Percentiles rank a stretch among this genome's conserved stretches.
Evolutionary conservation across 1,140 invertebrate genomes (phyloP).

Genomic region (Drosophila arizonae): DNA sequence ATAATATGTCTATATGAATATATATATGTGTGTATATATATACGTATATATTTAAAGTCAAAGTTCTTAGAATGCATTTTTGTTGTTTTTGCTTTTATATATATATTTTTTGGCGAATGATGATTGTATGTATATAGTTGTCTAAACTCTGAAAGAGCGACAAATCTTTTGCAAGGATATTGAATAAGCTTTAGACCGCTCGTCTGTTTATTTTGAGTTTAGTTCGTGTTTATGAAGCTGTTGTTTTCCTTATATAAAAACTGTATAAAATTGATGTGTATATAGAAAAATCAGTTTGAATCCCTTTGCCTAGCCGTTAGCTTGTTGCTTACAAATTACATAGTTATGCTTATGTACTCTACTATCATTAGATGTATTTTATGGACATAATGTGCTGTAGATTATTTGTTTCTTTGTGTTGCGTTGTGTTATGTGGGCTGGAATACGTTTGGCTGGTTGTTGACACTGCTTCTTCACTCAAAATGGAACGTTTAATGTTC

Average conservation of each 20-base stretch:
- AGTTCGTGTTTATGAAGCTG: constrained; percentile 1
- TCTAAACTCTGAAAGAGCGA: constrained; percentile 5
- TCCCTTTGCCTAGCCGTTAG: constrained; percentile 52
- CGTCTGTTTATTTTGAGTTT: neutral
- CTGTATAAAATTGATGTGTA: constrained; percentile 40
- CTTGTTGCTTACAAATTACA: constrained; percentile 52
- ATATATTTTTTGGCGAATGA: constrained; percentile 20
- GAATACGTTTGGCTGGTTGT: constrained; percentile 68
- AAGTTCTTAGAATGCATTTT: constrained; percentile 54
- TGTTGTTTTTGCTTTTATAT: constrained; percentile 7
- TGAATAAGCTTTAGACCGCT: neutral
- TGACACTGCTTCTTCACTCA: constrained; percentile 33
- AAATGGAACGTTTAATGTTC: constrained; percentile 64
- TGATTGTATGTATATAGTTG: constrained; percentile 13
- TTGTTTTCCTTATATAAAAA: constrained; percentile 30
- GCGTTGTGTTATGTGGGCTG: constrained; percentile 46
- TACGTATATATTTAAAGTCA: constrained; percentile 42
- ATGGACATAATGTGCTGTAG: constrained; percentile 14
- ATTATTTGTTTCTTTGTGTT: constrained; percentile 5
- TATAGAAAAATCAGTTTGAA: constrained; percentile 56
- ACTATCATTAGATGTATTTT: constrained; percentile 21
- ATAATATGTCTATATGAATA: constrained; percentile 67
- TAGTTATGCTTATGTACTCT: constrained; percentile 32
- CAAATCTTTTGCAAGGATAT: constrained; percentile 6
- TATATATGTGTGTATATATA: constrained; percentile 17